A percentile compares a stretch with the other conserved stretches of the same genome.
Conservation (phyloP, 2,888 invertebrate genomes). For the Aphodius sticticus region DNA sequence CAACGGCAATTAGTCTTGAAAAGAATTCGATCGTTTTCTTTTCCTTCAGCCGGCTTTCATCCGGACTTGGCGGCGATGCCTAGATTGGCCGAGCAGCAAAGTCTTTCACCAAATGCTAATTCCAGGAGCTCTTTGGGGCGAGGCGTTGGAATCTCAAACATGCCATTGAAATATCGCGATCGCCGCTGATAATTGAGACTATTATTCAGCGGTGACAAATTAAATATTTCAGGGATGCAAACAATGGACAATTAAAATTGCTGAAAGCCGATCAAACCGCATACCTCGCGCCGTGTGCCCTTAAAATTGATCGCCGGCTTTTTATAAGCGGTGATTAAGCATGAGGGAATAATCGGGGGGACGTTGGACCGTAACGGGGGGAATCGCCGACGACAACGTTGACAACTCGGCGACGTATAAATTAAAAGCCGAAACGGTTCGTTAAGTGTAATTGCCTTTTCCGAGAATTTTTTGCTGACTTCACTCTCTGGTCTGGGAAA, state of each 20-base stretch:
- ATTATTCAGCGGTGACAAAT: conserved; percentile 31
- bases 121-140: conserved; percentile 31
- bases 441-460: conserved; percentile 25
- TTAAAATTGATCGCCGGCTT: not conserved
- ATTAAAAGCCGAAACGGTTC: conserved; percentile 23
- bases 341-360: not conserved
- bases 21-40: conserved; percentile 24
- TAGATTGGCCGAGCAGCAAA: conserved; percentile 5
- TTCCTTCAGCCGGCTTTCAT: conserved; percentile 7
- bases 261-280: conserved; percentile 15
- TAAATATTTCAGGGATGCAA: conserved; percentile 30
- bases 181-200: conserved; percentile 19
- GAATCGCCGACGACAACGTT: conserved; percentile 15
- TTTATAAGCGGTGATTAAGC: conserved; percentile 4
- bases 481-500: not conserved
- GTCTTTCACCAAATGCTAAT: conserved; percentile 34
- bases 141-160: conserved; percentile 31
- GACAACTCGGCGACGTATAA: conserved; percentile 24
- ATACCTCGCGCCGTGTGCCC: not conserved
- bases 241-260: conserved; percentile 36
- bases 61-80: not conserved
- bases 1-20: conserved; percentile 28
- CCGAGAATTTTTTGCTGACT: conserved; percentile 13
- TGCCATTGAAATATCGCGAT: conserved; percentile 32
- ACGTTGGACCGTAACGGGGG: not conserved